Conservation (phyloP, 2,888 invertebrate genomes). For the Mechanitis messenoides region DNA sequence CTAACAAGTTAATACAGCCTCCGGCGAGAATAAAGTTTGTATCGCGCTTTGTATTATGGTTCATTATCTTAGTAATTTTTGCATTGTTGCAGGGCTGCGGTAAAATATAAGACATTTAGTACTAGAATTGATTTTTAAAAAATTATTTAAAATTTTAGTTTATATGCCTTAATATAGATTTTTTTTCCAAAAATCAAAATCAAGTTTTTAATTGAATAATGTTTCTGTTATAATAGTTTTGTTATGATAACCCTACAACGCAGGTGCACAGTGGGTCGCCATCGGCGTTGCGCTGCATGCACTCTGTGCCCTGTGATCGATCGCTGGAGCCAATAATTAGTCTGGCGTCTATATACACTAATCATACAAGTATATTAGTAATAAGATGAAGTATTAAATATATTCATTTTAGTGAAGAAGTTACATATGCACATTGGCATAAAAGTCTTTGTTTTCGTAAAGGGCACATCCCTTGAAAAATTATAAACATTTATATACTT, state of each 20-base stretch:
- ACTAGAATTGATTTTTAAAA: neutral
- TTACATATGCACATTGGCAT: too few species aligned
- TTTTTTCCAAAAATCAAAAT: too few species aligned
- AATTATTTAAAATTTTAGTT: too few species aligned
- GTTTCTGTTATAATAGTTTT: too few species aligned
- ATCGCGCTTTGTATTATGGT: conserved; percentile 71
- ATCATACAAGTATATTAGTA: conserved; percentile 34
- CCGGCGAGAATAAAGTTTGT: conserved; percentile 65
- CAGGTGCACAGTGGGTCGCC: conserved; percentile 69
- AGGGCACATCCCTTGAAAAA: too few species aligned
- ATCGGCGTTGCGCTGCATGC: conserved; percentile 54
- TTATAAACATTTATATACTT: too few species aligned
- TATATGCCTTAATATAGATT: too few species aligned
- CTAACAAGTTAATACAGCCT: conserved; percentile 70
- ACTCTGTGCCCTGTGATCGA: conserved; percentile 51
- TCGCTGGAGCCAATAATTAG: conserved; percentile 66
- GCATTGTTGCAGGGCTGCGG: conserved; percentile 61
- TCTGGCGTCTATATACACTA: conserved; percentile 52
- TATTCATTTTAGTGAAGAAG: too few species aligned
- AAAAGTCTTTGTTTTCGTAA: too few species aligned
- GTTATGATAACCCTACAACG: conserved; percentile 41
- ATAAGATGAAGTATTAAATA: conserved; percentile 16
- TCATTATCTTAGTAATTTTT: conserved; percentile 71
- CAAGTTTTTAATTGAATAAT: too few species aligned
- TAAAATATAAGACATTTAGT: neutral